Evolutionary conservation across 2,888 invertebrate species (phyloP).

Genomic region (Pediacus dermestoides): DNA sequence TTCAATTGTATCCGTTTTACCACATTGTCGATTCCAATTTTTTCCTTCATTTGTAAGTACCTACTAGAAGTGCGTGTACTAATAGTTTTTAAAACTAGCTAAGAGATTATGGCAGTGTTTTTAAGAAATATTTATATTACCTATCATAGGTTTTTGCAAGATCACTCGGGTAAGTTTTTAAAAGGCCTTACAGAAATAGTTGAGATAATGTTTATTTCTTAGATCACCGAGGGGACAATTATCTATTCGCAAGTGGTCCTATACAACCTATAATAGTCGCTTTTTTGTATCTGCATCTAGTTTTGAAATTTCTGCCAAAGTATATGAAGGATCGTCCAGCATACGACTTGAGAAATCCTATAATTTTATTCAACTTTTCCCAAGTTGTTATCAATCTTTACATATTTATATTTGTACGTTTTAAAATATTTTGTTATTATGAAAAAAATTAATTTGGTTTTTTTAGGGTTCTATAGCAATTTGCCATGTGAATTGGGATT

Average conservation of each 20-base stretch:
- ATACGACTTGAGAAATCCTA: constrained; percentile 26
- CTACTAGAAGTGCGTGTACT: too few relatives aligned
- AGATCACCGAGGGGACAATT: constrained; percentile 29
- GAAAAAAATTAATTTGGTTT: constrained; percentile 6
- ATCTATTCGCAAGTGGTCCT: constrained; percentile 27
- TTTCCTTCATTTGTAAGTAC: too few relatives aligned
- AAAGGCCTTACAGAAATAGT: not conserved
- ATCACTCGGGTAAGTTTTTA: constrained; percentile 22
- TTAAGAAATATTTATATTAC: constrained; percentile 19
- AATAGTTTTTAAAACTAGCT: too few relatives aligned
- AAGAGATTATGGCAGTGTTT: constrained; percentile 30
- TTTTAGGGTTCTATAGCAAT: constrained; percentile 18
- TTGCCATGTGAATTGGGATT: constrained; percentile 40
- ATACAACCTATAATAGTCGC: constrained; percentile 20
- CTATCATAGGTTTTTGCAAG: constrained; percentile 24
- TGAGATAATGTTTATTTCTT: constrained; percentile 16
- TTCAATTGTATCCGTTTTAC: too few relatives aligned
- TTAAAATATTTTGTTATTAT: too few relatives aligned
- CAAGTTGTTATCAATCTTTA: constrained; percentile 30
- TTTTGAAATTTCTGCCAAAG: constrained; percentile 28
- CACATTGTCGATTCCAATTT: too few relatives aligned
- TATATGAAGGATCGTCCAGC: constrained; percentile 33
- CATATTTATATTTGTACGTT: too few relatives aligned
- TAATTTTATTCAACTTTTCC: constrained; percentile 28
- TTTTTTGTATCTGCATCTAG: constrained; percentile 26